Evolutionary conservation across 2,797 vertebrate species (phyloP).

Genomic region (Dromococcyx pavoninus): DNA sequence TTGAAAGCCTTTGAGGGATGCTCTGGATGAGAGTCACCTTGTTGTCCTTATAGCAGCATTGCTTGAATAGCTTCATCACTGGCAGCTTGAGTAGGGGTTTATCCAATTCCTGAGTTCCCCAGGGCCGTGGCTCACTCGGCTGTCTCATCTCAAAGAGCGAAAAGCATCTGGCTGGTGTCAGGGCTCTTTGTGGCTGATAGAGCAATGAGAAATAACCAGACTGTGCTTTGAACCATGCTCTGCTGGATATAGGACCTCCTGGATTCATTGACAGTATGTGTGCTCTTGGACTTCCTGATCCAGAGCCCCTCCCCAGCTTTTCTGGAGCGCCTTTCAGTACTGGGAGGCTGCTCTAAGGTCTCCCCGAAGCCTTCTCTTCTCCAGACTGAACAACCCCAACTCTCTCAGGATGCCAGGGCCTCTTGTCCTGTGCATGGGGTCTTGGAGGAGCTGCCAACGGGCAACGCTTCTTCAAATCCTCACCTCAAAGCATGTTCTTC

Average conservation of each 20-base stretch:
- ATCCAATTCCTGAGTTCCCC: neutral
- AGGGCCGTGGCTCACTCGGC: neutral
- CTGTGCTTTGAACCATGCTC: neutral
- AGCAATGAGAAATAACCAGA: neutral
- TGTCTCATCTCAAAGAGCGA: neutral
- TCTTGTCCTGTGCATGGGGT: rapidly evolving
- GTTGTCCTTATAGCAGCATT: neutral
- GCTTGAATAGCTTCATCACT: neutral
- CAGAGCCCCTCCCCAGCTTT: too few relatives aligned
- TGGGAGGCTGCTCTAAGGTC: too few relatives aligned
- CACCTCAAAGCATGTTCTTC: rapidly evolving
- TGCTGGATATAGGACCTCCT: neutral
- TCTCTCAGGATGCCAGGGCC: neutral
- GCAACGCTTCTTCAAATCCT: neutral
- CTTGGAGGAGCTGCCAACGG: neutral
- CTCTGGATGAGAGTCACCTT: neutral
- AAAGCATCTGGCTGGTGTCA: neutral
- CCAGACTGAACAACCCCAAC: too few relatives aligned
- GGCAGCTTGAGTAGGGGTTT: neutral
- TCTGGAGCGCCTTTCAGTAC: too few relatives aligned
- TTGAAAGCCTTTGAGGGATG: neutral
- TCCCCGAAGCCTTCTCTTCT: too few relatives aligned
- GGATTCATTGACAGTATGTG: neutral
- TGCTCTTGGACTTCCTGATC: neutral
- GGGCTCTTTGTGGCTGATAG: neutral